Evolutionary conservation across 2,113 vertebrate species (phyloP), one percentile per base, ranked within the genome.

Genomic region (Struthidea cinerea): DNA sequence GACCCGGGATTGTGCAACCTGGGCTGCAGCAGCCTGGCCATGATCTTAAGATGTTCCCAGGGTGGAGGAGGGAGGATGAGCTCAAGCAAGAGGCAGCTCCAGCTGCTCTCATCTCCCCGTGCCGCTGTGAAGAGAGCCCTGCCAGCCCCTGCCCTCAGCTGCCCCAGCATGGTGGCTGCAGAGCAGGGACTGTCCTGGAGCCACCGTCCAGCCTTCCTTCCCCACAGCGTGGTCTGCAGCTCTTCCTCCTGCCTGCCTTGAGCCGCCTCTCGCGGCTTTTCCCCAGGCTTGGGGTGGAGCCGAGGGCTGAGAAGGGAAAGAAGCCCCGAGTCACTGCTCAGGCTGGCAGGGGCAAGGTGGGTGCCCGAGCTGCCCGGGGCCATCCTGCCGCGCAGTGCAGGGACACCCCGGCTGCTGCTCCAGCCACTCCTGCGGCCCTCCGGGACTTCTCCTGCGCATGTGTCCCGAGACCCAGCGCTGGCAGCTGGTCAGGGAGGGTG

Each of bases 21-120:
- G 78, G 84, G 50, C 57, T 75, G 89, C 61, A 59, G 17, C 30
- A 84, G 91, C 42, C 17, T 0, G 15, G 85, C 68, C 68, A 18
- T 9, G 10, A 42, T 89, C 83, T 95, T 61, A 76, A 95, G 94
- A 92, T 2, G 33, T 97, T 96, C 91, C 70, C 75, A 60, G 89
- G 91, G 67, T 0, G 26, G 59, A 87, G 78, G 52, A 65, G 57
- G 42, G 80, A 75, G 59, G 49, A 71, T 56, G 52, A 78, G 56
- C 35, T 92, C 70, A 18, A 47, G 76, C 77, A 59, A 87, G 68
- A 91, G 76, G 78, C 79, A 63, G 65, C 53, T 73, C 35, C 41
- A n/a, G 70, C 8, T 41, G 49, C 82, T 55, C 6, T 16, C 53
- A 19, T 32, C 50, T 65, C 33, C 18, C 28, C 0, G 3, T 19